phyloP scores from a whole-genome alignment of 2,113 vertebrate species.

The Pao palembangensis region DNA sequence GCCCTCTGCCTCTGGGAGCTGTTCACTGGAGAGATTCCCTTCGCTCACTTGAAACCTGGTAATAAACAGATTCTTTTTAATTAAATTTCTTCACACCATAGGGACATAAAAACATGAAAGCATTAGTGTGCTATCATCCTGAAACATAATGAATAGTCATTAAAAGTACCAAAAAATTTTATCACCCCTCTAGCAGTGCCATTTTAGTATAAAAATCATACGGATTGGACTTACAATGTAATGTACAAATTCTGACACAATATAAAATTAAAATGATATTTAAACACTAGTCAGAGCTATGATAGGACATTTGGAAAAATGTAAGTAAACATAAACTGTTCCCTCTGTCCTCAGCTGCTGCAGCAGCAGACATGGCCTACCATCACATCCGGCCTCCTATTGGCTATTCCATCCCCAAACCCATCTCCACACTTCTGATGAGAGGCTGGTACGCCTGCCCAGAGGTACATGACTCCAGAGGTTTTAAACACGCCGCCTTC shows the following conservation, averaged over 20 bases:
- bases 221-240: no score
- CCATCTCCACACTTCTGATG: slow-evolving; percentile 86
- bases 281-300: neutral
- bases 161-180: no score
- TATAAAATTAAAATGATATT: no score
- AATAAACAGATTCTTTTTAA: slow-evolving; percentile 20
- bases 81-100: no score
- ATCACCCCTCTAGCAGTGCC: no score
- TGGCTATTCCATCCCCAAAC: slow-evolving; percentile 92
- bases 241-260: no score
- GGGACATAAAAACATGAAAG: no score
- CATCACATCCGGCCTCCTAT: slow-evolving; percentile 90
- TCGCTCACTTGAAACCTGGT: slow-evolving; percentile 94
- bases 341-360: slow-evolving; percentile 75
- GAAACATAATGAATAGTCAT: no score
- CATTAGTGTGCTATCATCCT: no score
- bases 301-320: neutral
- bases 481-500: no score
- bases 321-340: neutral
- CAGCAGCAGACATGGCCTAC: slow-evolving; percentile 92
- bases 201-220: no score
- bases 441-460: slow-evolving; percentile 90
- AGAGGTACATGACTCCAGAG: slow-evolving; percentile 75
- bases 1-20: slow-evolving; percentile 95
- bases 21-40: slow-evolving; percentile 89